These are phyloP conservation scores for Conopomorpha cramerella DNA, from an alignment of 1,140 invertebrate species.

Conservation along the genomic window DNA sequence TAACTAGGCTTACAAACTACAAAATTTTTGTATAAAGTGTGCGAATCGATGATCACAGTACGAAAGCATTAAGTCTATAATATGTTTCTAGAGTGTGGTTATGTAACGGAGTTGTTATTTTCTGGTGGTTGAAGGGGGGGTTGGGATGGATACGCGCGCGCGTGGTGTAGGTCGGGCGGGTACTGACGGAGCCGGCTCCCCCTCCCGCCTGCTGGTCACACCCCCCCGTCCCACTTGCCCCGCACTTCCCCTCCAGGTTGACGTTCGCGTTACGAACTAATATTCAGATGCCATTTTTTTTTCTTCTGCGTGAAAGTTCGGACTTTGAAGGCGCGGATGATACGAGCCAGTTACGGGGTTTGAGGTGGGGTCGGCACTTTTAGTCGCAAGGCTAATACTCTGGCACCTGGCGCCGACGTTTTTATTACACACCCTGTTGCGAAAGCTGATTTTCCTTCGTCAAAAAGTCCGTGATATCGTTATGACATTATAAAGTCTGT, in stretches of 20 bases:
- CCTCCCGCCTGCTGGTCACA: slow-evolving; percentile 10
- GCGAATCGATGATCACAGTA: slow-evolving; percentile 57
- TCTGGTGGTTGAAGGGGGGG: slow-evolving; percentile 24
- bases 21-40: slow-evolving; percentile 39
- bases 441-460: too few relatives aligned
- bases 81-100: slow-evolving; percentile 28
- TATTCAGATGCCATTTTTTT: slow-evolving; percentile 2
- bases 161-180: slow-evolving; percentile 45
- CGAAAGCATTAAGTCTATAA: slow-evolving; percentile 51
- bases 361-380: too few relatives aligned
- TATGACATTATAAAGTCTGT: too few relatives aligned
- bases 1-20: slow-evolving; percentile 49
- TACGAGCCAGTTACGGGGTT: too few relatives aligned
- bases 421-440: too few relatives aligned
- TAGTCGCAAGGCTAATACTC: too few relatives aligned
- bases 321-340: too few relatives aligned
- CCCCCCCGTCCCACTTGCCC: slow-evolving; percentile 12
- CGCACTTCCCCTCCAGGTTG: neutral
- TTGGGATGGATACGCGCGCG: slow-evolving; percentile 42
- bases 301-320: too few relatives aligned
- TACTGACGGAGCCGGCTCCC: slow-evolving; percentile 29
- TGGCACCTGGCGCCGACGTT: too few relatives aligned
- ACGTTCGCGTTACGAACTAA: neutral
- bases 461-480: too few relatives aligned
- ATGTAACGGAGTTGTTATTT: slow-evolving; percentile 46